Evolutionary conservation across 2,797 vertebrate genomes (phyloP).

Genomic region (Phalanger gymnotis): DNA sequence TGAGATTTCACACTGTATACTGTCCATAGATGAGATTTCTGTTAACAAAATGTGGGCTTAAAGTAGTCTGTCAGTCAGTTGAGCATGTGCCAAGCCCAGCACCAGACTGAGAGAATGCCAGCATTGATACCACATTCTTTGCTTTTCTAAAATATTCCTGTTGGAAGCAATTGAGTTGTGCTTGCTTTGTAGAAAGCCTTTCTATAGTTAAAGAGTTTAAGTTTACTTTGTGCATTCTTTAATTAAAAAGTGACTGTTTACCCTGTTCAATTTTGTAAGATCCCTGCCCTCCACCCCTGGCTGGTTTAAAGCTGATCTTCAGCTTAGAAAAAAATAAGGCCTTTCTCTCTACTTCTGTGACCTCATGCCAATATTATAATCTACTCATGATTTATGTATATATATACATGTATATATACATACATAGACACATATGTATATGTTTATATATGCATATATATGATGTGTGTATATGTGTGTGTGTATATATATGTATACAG

Average conservation of each 20-base stretch:
- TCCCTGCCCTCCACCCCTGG: background rate
- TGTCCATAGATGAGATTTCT: background rate
- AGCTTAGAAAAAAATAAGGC: background rate
- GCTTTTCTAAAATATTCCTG: conserved; percentile 47
- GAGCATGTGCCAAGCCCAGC: background rate
- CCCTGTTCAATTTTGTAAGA: background rate
- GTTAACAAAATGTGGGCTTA: background rate
- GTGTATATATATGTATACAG: too few relatives aligned
- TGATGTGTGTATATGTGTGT: too few relatives aligned
- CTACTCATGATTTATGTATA: background rate
- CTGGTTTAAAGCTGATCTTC: background rate
- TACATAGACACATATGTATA: too few relatives aligned
- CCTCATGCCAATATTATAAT: background rate
- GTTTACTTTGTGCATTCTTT: conserved; percentile 19
- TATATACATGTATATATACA: background rate
- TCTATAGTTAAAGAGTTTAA: background rate
- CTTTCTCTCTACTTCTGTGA: background rate
- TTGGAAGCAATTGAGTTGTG: background rate
- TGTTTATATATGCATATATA: too few relatives aligned
- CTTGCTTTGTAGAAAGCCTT: background rate
- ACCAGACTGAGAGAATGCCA: conserved; percentile 25
- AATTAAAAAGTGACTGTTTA: background rate
- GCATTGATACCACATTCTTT: conserved; percentile 60
- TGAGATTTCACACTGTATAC: background rate
- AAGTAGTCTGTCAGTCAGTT: background rate